Percentiles rank a stretch among this genome's conserved stretches.
Conservation (phyloP, 1,140 invertebrate genomes). For the Zaprionus camerounensis region DNA sequence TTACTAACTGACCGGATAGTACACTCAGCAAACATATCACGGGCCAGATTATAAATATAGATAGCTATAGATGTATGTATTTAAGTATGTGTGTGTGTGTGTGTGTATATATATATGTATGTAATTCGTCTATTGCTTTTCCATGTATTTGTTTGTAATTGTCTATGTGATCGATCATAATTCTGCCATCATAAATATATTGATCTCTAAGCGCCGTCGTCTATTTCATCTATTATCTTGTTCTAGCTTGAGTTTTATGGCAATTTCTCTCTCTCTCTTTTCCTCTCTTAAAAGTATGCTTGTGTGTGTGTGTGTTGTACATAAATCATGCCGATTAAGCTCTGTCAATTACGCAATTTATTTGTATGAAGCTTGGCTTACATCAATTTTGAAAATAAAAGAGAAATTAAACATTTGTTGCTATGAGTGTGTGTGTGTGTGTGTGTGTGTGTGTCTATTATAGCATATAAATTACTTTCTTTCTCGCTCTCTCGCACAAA, state of each 20-base stretch:
- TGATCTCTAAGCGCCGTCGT: constrained; percentile 30
- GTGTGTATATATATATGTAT: constrained; percentile 8
- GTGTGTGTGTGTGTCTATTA: constrained; percentile 14
- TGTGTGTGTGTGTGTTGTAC: constrained; percentile 21
- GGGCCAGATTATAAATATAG: constrained; percentile 42
- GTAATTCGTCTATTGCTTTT: constrained; percentile 66
- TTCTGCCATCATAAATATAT: constrained; percentile 16
- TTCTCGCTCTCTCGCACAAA: constrained; percentile 31
- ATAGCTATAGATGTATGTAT: constrained; percentile 2
- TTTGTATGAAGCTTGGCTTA: constrained; percentile 68
- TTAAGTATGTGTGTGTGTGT: constrained; percentile 15
- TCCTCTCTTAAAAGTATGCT: constrained; percentile 8
- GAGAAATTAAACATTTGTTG: constrained; percentile 27
- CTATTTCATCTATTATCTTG: constrained; percentile 34
- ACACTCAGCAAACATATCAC: constrained; percentile 67
- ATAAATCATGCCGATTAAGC: not conserved
- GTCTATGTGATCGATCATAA: constrained; percentile 20
- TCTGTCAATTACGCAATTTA: constrained; percentile 52
- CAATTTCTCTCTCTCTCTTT: constrained; percentile 47
- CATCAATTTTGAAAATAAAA: constrained; percentile 61
- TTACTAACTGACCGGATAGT: constrained; percentile 40
- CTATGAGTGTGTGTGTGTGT: not conserved
- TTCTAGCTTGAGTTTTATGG: constrained; percentile 71
- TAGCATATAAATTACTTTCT: constrained; percentile 18
- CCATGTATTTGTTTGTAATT: constrained; percentile 34